Base-by-base conservation (phyloP, 2,888 invertebrate species). In the Tenthredo amoena region DNA sequence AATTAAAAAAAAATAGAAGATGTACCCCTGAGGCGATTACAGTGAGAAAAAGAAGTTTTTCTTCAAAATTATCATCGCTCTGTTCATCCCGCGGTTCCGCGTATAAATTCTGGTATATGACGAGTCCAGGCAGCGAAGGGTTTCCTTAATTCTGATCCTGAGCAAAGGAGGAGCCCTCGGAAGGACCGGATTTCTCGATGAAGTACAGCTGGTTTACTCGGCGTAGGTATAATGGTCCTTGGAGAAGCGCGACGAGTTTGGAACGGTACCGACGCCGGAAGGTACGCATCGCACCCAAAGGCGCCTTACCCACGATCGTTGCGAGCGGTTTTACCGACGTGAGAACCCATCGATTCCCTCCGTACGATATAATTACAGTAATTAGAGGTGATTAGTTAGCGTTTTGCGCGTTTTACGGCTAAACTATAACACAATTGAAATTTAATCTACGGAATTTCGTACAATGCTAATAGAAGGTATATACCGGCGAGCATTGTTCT, bases 181-280 rank as follows among this genome's bases (percentile, higher is more conserved):
- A 26, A 62, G 62, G 21, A 62, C 9, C n/a, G 7, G 18, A 21
- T 10, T n/a, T 40, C 40, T 37, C 9, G 40, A 34, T 34, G 26
- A 15, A 72, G 37, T 31, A 40, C 10, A n/a, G 71, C 40, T 37
- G 71, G 71, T 34, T 72, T 72, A 72, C 37, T 72, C 71, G n/a
- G 3, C 71, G 71, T 72, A 34, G 71, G 71, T 72, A 72, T 47
- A 12, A 68, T 18, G n/a, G n/a, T n/a, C 26, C 21, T 62, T 21
- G 62, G 1, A 26, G 62, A 21, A 62, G 47, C 47, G 2, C 2
- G 9, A 12, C n/a, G 40, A 50, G 31, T 50, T 26, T 26, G 47
- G 18, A 47, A 12, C 21, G 76, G 76, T 76, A 76, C 43, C 76
- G 76, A 76, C 76, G 26, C 76, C 47, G 3, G 31, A 71, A 37